Conservation (phyloP, 2,797 vertebrate species). For the Malacoraja senta region DNA sequence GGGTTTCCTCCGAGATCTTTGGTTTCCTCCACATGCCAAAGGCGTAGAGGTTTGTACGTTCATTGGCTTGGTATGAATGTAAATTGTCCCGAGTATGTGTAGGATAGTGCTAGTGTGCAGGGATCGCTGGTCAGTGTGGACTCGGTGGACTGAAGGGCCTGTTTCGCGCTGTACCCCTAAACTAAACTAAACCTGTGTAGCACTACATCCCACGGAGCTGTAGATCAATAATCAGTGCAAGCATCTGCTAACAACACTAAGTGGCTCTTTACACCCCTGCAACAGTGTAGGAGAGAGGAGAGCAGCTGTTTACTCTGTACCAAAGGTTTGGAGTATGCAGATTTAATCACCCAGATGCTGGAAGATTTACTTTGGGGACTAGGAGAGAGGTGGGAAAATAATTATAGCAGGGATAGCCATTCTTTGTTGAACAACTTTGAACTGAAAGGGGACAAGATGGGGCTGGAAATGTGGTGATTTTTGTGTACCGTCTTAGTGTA, state of each 20-base stretch:
- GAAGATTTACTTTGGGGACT: not conserved
- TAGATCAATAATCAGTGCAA: not conserved
- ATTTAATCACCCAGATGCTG: not conserved
- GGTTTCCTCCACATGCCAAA: too few relatives aligned
- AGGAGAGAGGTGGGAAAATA: not conserved
- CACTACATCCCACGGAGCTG: not conserved
- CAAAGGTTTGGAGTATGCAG: not conserved
- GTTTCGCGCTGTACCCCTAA: too few relatives aligned
- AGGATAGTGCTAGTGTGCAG: too few relatives aligned
- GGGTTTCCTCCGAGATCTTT: not conserved
- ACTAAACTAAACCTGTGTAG: not conserved
- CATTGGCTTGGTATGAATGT: too few relatives aligned
- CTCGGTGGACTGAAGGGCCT: too few relatives aligned
- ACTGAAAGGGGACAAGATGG: too few relatives aligned
- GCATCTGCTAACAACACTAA: conserved; percentile 23
- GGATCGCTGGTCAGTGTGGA: too few relatives aligned
- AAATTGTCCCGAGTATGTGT: too few relatives aligned
- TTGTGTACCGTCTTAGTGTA: too few relatives aligned
- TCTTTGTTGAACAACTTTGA: not conserved
- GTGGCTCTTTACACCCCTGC: conserved; percentile 10
- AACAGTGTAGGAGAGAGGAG: not conserved
- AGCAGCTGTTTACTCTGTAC: not conserved
- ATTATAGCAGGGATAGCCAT: not conserved
- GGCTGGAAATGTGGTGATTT: too few relatives aligned
- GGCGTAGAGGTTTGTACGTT: too few relatives aligned